Evolutionary conservation across 2,113 vertebrate species (phyloP), one percentile per base, ranked within the genome.

Genomic region (Oenanthe melanoleuca): DNA sequence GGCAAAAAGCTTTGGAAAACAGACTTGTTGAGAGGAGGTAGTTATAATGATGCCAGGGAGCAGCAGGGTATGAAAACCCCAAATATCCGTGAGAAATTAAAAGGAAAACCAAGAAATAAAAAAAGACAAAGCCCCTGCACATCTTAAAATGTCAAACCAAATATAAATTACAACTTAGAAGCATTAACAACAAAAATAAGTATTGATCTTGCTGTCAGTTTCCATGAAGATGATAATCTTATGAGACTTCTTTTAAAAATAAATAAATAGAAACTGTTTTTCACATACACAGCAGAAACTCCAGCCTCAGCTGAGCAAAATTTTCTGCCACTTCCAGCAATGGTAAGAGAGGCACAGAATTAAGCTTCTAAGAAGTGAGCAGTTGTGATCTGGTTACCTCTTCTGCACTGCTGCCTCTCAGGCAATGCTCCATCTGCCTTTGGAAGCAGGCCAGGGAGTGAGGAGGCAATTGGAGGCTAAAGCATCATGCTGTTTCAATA

Each of bases 121-220:
- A 89, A 79, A 79, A 83, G 75, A 61, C 66, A 92, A 92, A 87
- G 28, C 2, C 24, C 28, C 38, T 84, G 24, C 53, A 80, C 5
- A 28, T 84, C 53, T 84, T 87, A 80, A 75, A 88, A 84, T 61
- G 34, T 92, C 69, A 80, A 90, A 40, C 18, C 12, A 9, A 80
- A 67, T 75, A 72, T 59, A 90, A 92, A 67, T 64, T 55, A 24
- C 53, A 80, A 87, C 21, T 77, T 77, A 45, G 61, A 59, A 72
- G 59, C 40, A 95, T 64, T 56, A 77, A 64, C 44, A 94, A 92
- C 38, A 80, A 92, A 94, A 92, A 40, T 59, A 87, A 94, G 69
- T 67, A 90, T 84, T 63, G 49, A 90, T 80, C 44, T 80, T 77
- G 31, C 44, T 90, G 79, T 67, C 59, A 59, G 11, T 31, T 84